Evolutionary conservation across 2,797 vertebrate species (phyloP).

Genomic region (Tachyglossus aculeatus): DNA sequence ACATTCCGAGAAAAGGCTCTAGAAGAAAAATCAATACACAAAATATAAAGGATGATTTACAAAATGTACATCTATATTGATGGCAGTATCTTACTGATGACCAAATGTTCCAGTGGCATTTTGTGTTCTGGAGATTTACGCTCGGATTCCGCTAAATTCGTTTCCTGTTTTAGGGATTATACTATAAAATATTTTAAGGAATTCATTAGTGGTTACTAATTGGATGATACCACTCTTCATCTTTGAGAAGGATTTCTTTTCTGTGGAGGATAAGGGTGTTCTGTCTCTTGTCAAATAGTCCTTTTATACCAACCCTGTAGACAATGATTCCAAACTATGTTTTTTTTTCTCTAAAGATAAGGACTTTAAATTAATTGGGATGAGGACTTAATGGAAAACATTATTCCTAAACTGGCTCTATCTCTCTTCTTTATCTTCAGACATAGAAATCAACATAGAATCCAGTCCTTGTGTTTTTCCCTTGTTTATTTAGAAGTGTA

Average conservation of each 20-base stretch:
- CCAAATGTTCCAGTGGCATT: background rate
- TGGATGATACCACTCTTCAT: background rate
- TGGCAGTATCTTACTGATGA: slow-evolving; percentile 15
- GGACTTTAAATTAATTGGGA: too few relatives aligned
- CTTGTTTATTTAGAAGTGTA: background rate
- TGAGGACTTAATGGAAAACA: too few relatives aligned
- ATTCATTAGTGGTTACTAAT: slow-evolving; percentile 17
- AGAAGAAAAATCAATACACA: slow-evolving; percentile 49
- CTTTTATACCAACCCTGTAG: too few relatives aligned
- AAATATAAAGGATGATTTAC: slow-evolving; percentile 56
- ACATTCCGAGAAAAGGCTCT: slow-evolving; percentile 61
- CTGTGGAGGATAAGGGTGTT: too few relatives aligned
- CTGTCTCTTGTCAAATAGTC: too few relatives aligned
- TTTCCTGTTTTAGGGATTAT: slow-evolving; percentile 12
- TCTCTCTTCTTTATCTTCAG: too few relatives aligned
- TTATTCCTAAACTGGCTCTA: too few relatives aligned
- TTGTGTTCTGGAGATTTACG: slow-evolving; percentile 40
- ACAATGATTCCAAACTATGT: too few relatives aligned
- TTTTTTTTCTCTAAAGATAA: too few relatives aligned
- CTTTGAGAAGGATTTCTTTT: accelerated
- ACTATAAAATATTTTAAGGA: background rate
- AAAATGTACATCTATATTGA: slow-evolving; percentile 35
- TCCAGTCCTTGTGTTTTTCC: background rate
- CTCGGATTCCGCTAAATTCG: slow-evolving; percentile 45
- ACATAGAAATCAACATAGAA: background rate